Base-by-base conservation (phyloP, 2,797 vertebrate species). In the Pteropus rufus region DNA sequence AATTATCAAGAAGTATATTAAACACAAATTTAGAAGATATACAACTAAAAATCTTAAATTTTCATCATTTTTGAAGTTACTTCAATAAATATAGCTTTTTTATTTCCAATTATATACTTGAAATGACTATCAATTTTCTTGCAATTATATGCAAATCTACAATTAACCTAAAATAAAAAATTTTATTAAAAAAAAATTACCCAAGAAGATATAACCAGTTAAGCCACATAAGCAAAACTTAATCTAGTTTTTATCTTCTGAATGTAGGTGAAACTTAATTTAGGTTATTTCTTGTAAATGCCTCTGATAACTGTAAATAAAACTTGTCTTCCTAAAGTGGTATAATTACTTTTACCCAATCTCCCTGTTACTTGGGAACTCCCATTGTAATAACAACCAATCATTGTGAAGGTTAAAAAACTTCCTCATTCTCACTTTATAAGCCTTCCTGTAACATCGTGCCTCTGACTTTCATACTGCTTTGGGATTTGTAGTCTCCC, bases 401-500 rank as follows among this genome's bases (percentile, higher is more conserved):
- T 44, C 60, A 6, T 18, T 52, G 44, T 65, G 39, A 31, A 79
- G 29, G 36, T 34, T 56, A 41, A 41, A 36, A 26, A 19, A 39
- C 46, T 54, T 54, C 9, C 9, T 89, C 73, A 54, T 44, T 52
- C 26, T 75, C 58, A 54, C 60, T 56, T 41, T 16, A 9, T 44
- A 56, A 18, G 14, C 6, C 15, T 0, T 4, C 62, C 46, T 19
- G 1, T 24, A 5, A 7, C 0, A 2, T 31, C 24, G 23, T 1
- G 0, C 46, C 19, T 54, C 46, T 79, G 75, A 56, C 36, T 29
- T 39, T 34, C 9, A 3, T 23, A 54, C 19, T 14, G 19, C 29
- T 89, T 67, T n/a, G 11, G 4, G 36, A 49, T 26, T 70, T 65
- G 62, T 41, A 56, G 62, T 67, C 36, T 67, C 49, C 73, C 75